Conservation (phyloP, 2,113 vertebrate genomes). For the Poeciliopsis turrubarensis region DNA sequence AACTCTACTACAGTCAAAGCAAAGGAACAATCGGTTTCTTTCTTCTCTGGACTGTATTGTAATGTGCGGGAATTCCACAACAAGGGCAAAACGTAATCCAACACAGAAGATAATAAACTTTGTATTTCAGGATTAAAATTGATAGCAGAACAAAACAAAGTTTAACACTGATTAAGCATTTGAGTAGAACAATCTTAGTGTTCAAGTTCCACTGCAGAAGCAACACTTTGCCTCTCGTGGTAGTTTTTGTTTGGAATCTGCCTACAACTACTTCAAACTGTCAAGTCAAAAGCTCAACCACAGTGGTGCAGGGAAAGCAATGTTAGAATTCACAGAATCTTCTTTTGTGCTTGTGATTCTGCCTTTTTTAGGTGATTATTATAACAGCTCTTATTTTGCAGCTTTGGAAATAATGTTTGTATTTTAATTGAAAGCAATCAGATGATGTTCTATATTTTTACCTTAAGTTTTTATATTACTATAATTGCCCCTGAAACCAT, state of each 20-base stretch:
- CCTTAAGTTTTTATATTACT: background rate
- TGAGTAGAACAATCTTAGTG: background rate
- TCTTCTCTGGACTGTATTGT: slow-evolving; percentile 28
- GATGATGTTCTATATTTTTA: too few relatives aligned
- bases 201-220: background rate
- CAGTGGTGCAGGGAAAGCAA: background rate
- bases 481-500: background rate
- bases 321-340: background rate
- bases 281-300: too few relatives aligned
- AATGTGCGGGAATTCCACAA: slow-evolving; percentile 12
- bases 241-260: background rate
- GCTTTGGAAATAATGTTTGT: too few relatives aligned
- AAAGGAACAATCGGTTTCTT: slow-evolving; percentile 29
- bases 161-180: background rate
- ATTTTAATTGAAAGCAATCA: too few relatives aligned
- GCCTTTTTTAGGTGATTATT: too few relatives aligned
- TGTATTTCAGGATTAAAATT: background rate
- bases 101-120: slow-evolving; percentile 8
- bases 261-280: background rate
- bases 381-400: too few relatives aligned
- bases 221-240: background rate
- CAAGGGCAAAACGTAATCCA: background rate
- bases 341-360: too few relatives aligned
- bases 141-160: background rate
- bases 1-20: slow-evolving; percentile 11